phyloP scores from a whole-genome alignment of 2,113 vertebrate genomes.

The Ginglymostoma cirratum region DNA sequence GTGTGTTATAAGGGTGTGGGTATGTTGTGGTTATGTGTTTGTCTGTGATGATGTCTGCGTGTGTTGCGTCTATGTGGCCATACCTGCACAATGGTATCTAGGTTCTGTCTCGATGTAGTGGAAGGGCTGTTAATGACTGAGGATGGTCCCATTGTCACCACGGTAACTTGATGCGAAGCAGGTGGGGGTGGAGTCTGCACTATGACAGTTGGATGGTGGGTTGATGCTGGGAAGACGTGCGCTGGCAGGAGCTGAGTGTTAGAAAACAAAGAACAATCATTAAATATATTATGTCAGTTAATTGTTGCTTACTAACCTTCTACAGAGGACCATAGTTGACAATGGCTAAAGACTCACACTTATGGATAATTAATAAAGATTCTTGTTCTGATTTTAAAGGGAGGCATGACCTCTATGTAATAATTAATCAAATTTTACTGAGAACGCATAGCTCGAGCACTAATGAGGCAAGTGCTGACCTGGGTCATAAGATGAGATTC shows the following conservation, averaged over 20 bases:
- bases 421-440: neutral
- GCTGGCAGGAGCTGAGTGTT: slow-evolving; percentile 67
- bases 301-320: neutral
- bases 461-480: slow-evolving; percentile 56
- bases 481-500: slow-evolving; percentile 71
- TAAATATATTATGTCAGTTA: neutral
- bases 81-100: slow-evolving; percentile 98
- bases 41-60: no score
- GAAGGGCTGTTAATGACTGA: slow-evolving; percentile 92
- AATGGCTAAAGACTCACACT: neutral
- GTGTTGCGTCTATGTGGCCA: slow-evolving; percentile 8
- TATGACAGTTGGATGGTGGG: slow-evolving; percentile 91
- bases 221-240: slow-evolving; percentile 72
- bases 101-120: slow-evolving; percentile 85
- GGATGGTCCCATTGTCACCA: slow-evolving; percentile 89
- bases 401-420: neutral
- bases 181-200: slow-evolving; percentile 75
- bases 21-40: no score
- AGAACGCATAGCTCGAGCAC: neutral
- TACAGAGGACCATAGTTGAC: neutral
- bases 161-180: slow-evolving; percentile 84
- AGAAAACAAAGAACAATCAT: slow-evolving; percentile 8
- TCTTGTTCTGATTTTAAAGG: neutral
- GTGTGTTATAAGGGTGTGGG: no score
- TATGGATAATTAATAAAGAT: neutral